Evolutionary conservation across 37 sponge, comb jelly and placozoan genomes (phyloP), one percentile per base, ranked within the genome.

Genomic region (Spongia lamella): DNA sequence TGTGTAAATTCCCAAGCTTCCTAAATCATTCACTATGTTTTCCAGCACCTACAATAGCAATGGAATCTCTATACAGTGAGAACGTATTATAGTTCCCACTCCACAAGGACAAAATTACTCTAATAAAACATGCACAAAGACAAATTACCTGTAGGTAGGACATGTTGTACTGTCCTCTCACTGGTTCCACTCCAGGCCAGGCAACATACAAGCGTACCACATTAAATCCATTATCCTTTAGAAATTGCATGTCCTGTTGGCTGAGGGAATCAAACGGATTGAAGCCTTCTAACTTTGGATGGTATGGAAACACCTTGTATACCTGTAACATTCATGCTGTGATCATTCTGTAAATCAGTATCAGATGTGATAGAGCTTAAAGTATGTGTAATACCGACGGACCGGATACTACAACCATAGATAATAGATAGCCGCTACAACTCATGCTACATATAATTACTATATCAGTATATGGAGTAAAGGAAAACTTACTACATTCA

Each of bases 181-280:
- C 21, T 16, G 86, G 90, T 38, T 90, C 90, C 2, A 84, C 78
- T 20, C 90, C 90, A 6, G 78, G 85, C 90, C 90, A 90, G 0
- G 90, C 84, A 1, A 90, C 90, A 70, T 76, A 90, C n/a, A 90
- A 66, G 16, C 90, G 51, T 21, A 90, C 86, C 24, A 81, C 73
- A n/a, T 53, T 76, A 55, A 84, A 90, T n/a, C 90, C 90, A 59
- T 67, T 76, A 38, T 85, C 68, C 29, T 63, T 61, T 2, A 90
- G 73, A 36, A 90, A 80, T 15, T 70, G 33, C 25, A 85, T 61
- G 34, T 90, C 90, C 15, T 84, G 66, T 21, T 73, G 40, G 7
- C 55, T 43, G 27, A 90, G 65, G 0, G 90, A 90, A 25, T 58
- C 51, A 61, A 85, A 70, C 19, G 90, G 82, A 38, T 84, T 70